Evolutionary conservation across 2,113 vertebrate genomes (phyloP).

Genomic region (Microcebus jonahi): DNA sequence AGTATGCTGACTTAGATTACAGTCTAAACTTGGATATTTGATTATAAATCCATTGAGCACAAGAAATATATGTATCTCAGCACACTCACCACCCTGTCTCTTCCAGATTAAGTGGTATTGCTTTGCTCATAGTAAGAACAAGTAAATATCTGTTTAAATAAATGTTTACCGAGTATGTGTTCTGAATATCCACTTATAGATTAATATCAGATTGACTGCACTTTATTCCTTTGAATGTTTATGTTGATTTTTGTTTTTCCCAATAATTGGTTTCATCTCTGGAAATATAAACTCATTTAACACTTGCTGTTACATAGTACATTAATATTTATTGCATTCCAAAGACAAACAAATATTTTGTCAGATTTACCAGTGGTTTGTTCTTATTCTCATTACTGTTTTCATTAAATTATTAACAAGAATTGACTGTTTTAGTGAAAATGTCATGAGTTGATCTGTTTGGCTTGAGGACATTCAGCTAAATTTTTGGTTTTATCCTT

Average conservation of each 20-base stretch:
- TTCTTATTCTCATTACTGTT: neutral
- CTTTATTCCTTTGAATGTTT: neutral
- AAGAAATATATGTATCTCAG: neutral
- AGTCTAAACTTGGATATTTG: neutral
- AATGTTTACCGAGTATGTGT: neutral
- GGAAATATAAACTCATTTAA: neutral
- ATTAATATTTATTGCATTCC: neutral
- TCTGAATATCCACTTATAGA: neutral
- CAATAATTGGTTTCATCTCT: neutral
- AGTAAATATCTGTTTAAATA: neutral
- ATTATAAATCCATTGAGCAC: neutral
- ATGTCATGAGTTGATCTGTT: neutral
- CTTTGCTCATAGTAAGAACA: neutral
- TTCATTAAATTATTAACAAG: conserved; percentile 33
- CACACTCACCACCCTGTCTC: too few relatives aligned
- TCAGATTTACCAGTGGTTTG: conserved; percentile 6
- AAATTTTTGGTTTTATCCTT: conserved; percentile 4
- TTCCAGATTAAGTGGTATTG: neutral
- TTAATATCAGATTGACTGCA: neutral
- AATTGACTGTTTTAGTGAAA: neutral
- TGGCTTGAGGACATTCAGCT: neutral
- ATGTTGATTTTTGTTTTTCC: neutral
- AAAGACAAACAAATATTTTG: conserved; percentile 9
- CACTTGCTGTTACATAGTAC: neutral
- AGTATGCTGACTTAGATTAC: neutral